These are phyloP conservation scores for Polydesmus complanatus DNA, from an alignment of 2,888 invertebrate species.

Conservation along the genomic window DNA sequence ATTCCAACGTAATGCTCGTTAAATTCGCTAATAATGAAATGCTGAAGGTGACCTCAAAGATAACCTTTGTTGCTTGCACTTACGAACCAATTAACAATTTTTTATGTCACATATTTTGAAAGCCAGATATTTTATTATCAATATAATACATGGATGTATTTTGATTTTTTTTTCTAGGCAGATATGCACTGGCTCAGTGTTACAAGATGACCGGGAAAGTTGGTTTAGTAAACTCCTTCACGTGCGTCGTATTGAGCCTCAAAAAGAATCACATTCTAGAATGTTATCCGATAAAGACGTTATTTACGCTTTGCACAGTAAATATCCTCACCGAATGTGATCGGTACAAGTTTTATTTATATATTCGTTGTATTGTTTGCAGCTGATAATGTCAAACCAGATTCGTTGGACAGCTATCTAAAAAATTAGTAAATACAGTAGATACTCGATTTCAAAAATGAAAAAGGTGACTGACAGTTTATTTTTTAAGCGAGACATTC, in stretches of 20 bases:
- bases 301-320: conserved; percentile 80
- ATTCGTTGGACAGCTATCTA: conserved; percentile 70
- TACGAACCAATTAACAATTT: background rate
- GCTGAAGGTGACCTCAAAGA: background rate
- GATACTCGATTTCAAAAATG: background rate
- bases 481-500: conserved; percentile 27
- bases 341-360: conserved; percentile 10
- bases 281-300: conserved; percentile 93
- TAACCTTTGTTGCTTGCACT: background rate
- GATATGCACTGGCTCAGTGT: background rate
- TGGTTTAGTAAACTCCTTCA: conserved; percentile 72
- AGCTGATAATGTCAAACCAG: conserved; percentile 82
- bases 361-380: conserved; percentile 19
- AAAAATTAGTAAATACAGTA: conserved; percentile 59
- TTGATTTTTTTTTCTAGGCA: background rate
- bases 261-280: conserved; percentile 90
- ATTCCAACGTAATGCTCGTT: background rate
- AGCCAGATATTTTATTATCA: too few relatives aligned
- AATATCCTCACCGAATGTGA: conserved; percentile 19
- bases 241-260: conserved; percentile 81
- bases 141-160: too few relatives aligned
- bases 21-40: too few relatives aligned
- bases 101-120: background rate
- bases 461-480: background rate
- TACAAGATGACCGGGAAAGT: conserved; percentile 41